phyloP scores from a whole-genome alignment of 2,888 invertebrate genomes.

The Allacma fusca region DNA sequence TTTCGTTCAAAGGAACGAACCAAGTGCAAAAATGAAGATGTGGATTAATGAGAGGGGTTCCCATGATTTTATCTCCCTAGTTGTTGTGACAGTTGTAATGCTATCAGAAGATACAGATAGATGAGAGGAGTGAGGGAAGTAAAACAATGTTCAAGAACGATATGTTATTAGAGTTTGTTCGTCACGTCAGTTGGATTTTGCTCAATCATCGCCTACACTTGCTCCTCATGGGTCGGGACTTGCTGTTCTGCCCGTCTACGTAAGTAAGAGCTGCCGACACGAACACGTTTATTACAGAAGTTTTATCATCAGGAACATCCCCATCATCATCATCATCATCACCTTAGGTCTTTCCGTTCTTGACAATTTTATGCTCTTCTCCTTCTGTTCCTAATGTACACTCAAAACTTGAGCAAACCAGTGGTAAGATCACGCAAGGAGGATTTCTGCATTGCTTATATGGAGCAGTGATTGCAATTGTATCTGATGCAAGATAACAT shows the following conservation, averaged over 20 bases:
- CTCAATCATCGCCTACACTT: neutral
- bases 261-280: neutral
- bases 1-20: neutral
- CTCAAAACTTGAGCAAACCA: neutral
- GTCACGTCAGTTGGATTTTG: slow-evolving; percentile 38
- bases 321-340: slow-evolving; percentile 29
- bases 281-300: slow-evolving; percentile 43
- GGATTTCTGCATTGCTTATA: no score
- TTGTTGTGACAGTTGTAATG: neutral
- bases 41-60: neutral
- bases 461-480: no score
- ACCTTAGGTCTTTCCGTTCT: slow-evolving; percentile 17
- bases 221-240: neutral
- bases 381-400: neutral
- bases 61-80: neutral
- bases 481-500: no score
- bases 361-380: neutral
- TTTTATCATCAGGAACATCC: slow-evolving; percentile 36
- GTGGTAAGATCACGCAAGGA: no score
- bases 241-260: neutral
- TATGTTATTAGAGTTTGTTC: neutral
- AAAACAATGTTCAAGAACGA: neutral
- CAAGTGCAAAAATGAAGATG: slow-evolving; percentile 8
- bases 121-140: neutral
- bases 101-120: no score